Conservation (phyloP, 2,797 vertebrate species). For the Kryptopterus vitreolus region DNA sequence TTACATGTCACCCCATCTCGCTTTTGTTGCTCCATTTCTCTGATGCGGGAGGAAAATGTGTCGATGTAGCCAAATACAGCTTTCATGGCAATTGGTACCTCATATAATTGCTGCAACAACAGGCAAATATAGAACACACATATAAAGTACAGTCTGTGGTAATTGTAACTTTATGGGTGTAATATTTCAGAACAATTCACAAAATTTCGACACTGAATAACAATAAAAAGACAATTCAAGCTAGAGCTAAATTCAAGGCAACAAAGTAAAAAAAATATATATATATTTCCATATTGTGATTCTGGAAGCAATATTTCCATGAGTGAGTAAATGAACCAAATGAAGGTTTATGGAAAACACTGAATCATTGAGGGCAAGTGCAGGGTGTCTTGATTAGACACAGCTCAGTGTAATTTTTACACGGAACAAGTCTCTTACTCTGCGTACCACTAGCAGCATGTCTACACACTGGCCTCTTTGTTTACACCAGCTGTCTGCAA, state of each 20-base stretch:
- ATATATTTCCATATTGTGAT: background rate
- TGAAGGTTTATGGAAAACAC: conserved; percentile 5
- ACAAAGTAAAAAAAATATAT: background rate
- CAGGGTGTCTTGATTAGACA: conserved; percentile 17
- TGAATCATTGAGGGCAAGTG: conserved; percentile 14
- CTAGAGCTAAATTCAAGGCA: conserved; percentile 3
- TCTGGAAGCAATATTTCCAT: background rate
- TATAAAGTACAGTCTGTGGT: background rate
- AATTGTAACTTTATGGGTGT: background rate
- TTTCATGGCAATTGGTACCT: conserved; percentile 97
- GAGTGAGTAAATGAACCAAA: background rate
- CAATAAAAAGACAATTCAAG: conserved; percentile 35
- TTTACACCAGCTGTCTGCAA: conserved; percentile 63
- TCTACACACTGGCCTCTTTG: conserved; percentile 73
- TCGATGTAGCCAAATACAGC: conserved; percentile 92
- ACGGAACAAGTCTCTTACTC: conserved; percentile 54
- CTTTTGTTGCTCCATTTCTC: conserved; percentile 98
- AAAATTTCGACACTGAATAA: conserved; percentile 42
- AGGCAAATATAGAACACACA: conserved; percentile 1
- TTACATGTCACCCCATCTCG: conserved; percentile 88
- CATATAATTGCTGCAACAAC: conserved; percentile 88
- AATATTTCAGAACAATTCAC: conserved; percentile 33
- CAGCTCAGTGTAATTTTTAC: conserved; percentile 40
- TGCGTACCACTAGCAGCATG: conserved; percentile 52
- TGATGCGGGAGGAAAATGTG: conserved; percentile 93